Evolutionary conservation across 2,797 vertebrate species (phyloP), one percentile per base, ranked within the genome.

Genomic region (Tragopan temminckii): DNA sequence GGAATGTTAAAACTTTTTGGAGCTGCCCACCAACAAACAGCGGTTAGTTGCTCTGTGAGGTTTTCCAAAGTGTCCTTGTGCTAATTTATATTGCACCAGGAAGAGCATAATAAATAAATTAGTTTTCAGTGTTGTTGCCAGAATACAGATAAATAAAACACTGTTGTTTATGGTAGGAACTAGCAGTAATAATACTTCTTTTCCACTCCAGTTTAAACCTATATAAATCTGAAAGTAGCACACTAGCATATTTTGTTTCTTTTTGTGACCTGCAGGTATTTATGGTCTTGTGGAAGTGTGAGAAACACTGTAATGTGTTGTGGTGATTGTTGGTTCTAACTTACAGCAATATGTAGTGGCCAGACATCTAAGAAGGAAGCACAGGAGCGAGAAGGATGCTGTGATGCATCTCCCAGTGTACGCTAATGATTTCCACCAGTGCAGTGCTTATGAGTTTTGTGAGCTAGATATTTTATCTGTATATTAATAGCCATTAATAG

Each of bases 141-240:
- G 68, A 42, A 62, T 82, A 71, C 52, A 31, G 31, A 63, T 88
- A 84, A 90, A 88, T 84, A 80, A 93, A 94, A 24, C 16, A n/a
- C 61, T 74, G 20, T 53, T 89, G 20, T 85, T 96, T 87, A 88
- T 62, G 24, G 7, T 68, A 67, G 58, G 55, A 75, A 35, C 10
- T 27, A 68, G 31, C 53, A 69, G 46, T 27, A 13, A 5, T 55
- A 59, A 52, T 76, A 27, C 15, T 21, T 2, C 3, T 50, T 77
- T 68, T 46, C 25, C n/a, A 68, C 5, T 3, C 2, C 11, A 29
- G 3, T 50, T 85, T 80, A 85, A 69, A 68, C 8, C 27, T n/a
- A 6, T 19, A 3, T 61, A 80, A 40, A 71, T 76, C 33, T 82
- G 38, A 63, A 67, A 76, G 38, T 67, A 68, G 13, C 23, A 16